Conservation (phyloP, 2,113 vertebrate species). For the Pyrgilauda ruficollis region DNA sequence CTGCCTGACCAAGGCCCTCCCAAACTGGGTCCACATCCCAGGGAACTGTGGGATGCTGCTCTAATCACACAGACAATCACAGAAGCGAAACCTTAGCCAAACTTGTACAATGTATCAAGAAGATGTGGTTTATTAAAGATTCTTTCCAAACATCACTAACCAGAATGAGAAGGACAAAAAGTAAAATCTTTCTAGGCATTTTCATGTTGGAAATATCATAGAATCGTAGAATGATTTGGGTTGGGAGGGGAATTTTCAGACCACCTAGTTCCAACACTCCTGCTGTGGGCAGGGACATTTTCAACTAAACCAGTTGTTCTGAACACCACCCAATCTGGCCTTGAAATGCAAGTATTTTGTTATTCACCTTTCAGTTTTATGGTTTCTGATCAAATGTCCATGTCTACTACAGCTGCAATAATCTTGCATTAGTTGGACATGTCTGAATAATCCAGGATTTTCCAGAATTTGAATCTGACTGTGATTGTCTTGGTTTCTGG, state of each 20-base stretch:
- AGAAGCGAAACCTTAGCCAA: neutral
- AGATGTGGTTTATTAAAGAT: neutral
- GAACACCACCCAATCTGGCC: neutral
- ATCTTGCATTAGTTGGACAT: neutral
- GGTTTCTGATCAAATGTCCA: neutral
- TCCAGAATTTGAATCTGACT: neutral
- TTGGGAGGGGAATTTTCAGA: neutral
- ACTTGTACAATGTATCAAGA: neutral
- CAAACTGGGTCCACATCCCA: neutral
- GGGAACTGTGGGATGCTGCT: neutral
- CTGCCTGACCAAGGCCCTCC: neutral
- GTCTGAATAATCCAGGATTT: neutral
- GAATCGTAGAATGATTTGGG: neutral
- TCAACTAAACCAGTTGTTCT: neutral
- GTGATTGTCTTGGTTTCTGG: neutral
- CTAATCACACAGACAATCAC: neutral
- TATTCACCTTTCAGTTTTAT: neutral
- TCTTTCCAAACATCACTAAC: neutral
- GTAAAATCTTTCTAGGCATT: neutral
- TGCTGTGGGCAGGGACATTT: neutral
- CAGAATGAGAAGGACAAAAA: neutral
- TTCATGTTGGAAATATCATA: neutral
- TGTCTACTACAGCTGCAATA: neutral
- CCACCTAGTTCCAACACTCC: neutral
- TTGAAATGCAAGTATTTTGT: neutral